Conservation (phyloP, 2,113 vertebrate species). For the Tympanuchus pallidicinctus region DNA sequence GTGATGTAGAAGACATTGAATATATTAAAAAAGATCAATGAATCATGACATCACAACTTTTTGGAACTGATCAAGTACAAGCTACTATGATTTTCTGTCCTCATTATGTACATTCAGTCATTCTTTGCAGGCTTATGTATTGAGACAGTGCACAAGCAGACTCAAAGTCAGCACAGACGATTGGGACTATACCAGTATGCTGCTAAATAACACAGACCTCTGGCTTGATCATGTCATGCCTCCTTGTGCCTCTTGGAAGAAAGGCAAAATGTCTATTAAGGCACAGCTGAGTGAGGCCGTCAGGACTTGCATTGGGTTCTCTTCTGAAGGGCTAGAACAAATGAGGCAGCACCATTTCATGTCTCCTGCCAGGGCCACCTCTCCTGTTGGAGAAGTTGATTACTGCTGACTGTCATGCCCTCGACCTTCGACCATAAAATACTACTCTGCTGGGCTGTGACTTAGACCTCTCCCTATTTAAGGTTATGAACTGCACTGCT, state of each 20-base stretch:
- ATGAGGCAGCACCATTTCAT: not conserved
- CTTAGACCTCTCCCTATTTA: not conserved
- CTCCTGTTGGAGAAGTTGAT: not conserved
- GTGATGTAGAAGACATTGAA: not conserved
- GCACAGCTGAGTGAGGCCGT: not conserved
- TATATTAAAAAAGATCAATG: not conserved
- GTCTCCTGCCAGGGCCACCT: not conserved
- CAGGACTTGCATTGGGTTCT: not conserved
- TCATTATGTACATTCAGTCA: not conserved
- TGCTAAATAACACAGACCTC: not conserved
- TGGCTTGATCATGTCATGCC: not conserved
- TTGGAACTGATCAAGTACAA: not conserved
- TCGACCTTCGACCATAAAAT: not conserved
- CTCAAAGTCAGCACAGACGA: not conserved
- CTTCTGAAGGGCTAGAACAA: not conserved
- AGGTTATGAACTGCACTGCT: not conserved
- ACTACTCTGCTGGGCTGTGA: not conserved
- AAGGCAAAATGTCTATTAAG: not conserved
- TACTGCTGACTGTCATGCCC: not conserved
- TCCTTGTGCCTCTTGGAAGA: not conserved
- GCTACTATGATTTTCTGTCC: not conserved
- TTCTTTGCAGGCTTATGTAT: not conserved
- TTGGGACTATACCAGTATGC: rapidly evolving
- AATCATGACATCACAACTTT: not conserved
- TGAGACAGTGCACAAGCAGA: not conserved